Evolutionary conservation across 64 coral and sea anemone genomes (phyloP).

Genomic region (Porites australiensis): DNA sequence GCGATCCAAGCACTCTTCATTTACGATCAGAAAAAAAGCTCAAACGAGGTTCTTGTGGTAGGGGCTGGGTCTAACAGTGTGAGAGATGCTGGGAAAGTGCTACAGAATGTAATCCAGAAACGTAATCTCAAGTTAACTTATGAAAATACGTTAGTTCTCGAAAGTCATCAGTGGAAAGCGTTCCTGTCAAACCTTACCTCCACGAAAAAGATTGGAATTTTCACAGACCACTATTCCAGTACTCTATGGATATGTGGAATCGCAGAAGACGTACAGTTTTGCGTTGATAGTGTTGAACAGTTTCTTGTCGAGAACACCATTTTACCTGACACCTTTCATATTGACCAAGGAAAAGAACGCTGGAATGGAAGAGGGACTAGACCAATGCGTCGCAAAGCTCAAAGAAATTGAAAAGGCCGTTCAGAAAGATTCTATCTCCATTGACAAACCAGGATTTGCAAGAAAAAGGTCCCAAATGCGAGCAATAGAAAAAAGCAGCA

Average conservation of each 20-base stretch:
- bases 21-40: constrained; percentile 17
- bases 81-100: constrained; percentile 4
- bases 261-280: constrained; percentile 11
- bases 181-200: background rate
- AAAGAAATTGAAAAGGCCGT: background rate
- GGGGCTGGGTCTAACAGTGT: constrained; percentile 23
- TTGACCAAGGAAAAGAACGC: background rate
- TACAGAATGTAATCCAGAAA: constrained; percentile 47
- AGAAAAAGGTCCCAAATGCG: constrained; percentile 45
- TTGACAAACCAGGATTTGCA: constrained; percentile 69
- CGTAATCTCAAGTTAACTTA: constrained; percentile 25
- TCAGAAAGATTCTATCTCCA: background rate
- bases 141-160: constrained; percentile 30
- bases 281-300: background rate
- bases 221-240: constrained; percentile 6
- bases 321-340: background rate
- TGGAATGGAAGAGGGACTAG: constrained; percentile 34
- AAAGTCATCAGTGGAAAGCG: constrained; percentile 45
- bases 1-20: constrained; percentile 5
- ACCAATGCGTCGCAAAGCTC: background rate
- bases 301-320: constrained; percentile 78
- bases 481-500: constrained; percentile 23
- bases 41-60: constrained; percentile 54
- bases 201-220: background rate
- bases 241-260: constrained; percentile 53